Conservation (phyloP, 2,888 invertebrate species). For the Chironomus tentans region DNA sequence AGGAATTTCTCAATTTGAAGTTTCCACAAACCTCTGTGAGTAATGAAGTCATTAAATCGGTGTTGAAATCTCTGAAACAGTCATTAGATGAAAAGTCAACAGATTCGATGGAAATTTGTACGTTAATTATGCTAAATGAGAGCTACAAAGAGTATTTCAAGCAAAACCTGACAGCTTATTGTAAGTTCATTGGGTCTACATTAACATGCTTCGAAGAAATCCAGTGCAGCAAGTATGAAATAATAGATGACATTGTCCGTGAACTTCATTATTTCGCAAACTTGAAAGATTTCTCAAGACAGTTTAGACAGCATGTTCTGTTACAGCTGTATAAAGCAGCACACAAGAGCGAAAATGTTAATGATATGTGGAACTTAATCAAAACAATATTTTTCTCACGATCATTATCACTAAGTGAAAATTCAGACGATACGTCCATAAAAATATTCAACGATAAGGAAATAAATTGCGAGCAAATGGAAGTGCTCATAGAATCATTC, state of each 20-base stretch:
- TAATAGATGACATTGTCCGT: not conserved
- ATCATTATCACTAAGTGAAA: not conserved
- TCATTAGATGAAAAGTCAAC: not conserved
- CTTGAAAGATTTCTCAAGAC: not conserved
- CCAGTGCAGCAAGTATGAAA: not conserved
- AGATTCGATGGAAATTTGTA: not conserved
- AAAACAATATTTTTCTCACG: constrained; percentile 1
- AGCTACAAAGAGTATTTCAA: constrained; percentile 17
- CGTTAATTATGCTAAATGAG: not conserved
- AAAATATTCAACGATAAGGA: not conserved
- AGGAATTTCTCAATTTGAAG: not conserved
- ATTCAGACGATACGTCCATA: not conserved
- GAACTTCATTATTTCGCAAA: constrained; percentile 9
- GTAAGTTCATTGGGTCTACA: not conserved
- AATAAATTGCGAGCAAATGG: not conserved
- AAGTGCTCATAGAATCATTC: constrained; percentile 1
- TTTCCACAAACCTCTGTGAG: not conserved
- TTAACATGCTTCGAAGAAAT: not conserved
- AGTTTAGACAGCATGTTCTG: not conserved
- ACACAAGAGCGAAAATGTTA: not conserved
- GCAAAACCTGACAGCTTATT: not conserved
- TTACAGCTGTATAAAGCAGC: not conserved
- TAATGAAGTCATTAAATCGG: not conserved
- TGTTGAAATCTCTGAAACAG: not conserved
- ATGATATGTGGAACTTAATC: not conserved